phyloP scores from a whole-genome alignment of 2,113 vertebrate species.

The Morphnarchus princeps region DNA sequence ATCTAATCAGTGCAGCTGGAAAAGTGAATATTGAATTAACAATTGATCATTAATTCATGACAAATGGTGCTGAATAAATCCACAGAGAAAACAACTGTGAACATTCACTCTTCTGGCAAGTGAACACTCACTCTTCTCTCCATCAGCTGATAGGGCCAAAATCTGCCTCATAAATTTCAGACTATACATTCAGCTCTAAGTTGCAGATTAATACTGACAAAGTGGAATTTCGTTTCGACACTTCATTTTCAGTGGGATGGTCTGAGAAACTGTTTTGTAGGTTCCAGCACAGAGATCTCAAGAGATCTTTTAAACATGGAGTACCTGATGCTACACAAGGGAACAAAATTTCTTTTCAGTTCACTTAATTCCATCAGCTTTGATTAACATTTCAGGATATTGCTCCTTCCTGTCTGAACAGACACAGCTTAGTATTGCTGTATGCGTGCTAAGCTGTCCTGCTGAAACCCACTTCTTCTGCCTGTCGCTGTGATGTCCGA shows the following conservation, averaged over 20 bases:
- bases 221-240: not conserved
- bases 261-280: not conserved
- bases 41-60: constrained; percentile 63
- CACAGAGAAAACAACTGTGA: constrained; percentile 31
- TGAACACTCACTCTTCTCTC: constrained; percentile 1
- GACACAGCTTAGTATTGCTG: not conserved
- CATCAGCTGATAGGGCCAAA: constrained; percentile 11
- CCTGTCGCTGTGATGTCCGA: not conserved
- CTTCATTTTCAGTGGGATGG: not conserved
- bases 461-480: not conserved
- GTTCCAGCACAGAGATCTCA: not conserved
- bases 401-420: not conserved
- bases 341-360: not conserved
- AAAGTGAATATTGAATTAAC: constrained; percentile 58
- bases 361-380: not conserved
- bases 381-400: not conserved
- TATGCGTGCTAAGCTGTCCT: not conserved
- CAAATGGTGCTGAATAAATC: constrained; percentile 52
- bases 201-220: not conserved
- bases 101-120: constrained; percentile 40
- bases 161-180: constrained; percentile 31
- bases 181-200: not conserved
- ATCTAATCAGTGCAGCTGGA: constrained; percentile 58
- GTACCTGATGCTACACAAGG: not conserved
- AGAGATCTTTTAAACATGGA: not conserved